Base-by-base conservation (phyloP, 2,113 vertebrate genomes). In the Mustelus asterias region DNA sequence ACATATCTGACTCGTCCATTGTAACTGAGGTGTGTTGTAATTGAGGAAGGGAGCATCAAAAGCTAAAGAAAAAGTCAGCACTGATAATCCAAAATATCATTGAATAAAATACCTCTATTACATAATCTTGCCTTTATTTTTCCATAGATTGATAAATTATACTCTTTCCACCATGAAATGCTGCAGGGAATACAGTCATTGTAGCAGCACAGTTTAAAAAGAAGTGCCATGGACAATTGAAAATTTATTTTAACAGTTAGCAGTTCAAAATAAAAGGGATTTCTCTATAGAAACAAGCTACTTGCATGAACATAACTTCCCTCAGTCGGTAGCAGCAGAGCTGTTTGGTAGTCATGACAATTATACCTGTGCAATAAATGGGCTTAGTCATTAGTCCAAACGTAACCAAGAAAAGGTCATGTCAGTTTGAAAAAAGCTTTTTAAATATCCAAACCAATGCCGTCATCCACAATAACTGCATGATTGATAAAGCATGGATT, bases 331-430 rank as follows among this genome's bases (percentile, higher is more conserved):
- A 41, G n/a, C 78, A 83, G 78, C n/a, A 18, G 78, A 83, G 37
- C 13, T 18, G 13, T 3, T 83, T 83, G 78, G 78, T 83, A 83
- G 78, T 18, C 78, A 83, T 83, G 78, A 83, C 78, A 83, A 18
- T 83, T 83, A 83, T n/a, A 37, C 78, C 78, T 83, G n/a, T 83
- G n/a, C 78, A 80, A 80, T 83, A 83, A 83, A 83, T 83, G n/a
- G 13, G 37, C n/a, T 54, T 1, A 83, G n/a, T 41, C n/a, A 83
- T 37, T 16, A 83, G 78, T 37, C 78, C 78, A 5, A 37, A 80
- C 41, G 33, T 80, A 37, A 83, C n/a, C n/a, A 83, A 83, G 37
- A 41, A 83, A n/a, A 78, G 72, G 33, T 78, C 33, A 41, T 11
- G 4, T 20, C n/a, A 83, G n/a, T 41, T 33, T 83, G 78, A 33